Evolutionary conservation across 2,113 vertebrate species (phyloP), one percentile per base, ranked within the genome.

Genomic region (Sarotherodon lohbergeri): DNA sequence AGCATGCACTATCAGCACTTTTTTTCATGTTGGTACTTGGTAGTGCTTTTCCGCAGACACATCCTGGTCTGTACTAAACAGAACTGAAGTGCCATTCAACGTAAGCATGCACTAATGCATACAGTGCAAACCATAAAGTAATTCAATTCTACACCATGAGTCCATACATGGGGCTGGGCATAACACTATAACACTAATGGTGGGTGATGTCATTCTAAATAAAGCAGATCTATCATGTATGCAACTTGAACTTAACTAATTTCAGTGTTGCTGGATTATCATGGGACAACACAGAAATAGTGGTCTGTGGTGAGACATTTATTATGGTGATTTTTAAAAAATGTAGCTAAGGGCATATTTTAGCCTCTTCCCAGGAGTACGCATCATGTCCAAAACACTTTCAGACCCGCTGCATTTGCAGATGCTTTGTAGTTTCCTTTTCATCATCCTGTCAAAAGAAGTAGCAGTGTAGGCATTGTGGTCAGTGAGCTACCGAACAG

Each of bases 131-230:
- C 85, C 79, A 86, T 91, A 46, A 50, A 61, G 82, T 93, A 93
- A 93, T 90, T 93, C 16, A 92, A 85, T 92, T 82, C 82, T 80
- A 32, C 81, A 87, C 41, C 71, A 34, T 43, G 85, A 94, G 59
- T 80, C 85, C 57, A 86, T 81, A 71, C 85, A 71, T 63, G 81
- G 83, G 90, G 73, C 79, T 88, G 89, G 83, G 90, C 91, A 90
- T 84, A 93, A 85, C 89, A 86, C 92, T 81, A 88, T 86, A 93
- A 86, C 92, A 87, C 92, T 91, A 91, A 92, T 93, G 90, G 78
- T 32, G 48, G 88, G 54, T 92, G 92, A 94, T 92, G 93, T 94
- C 90, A 92, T 86, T 34, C 61, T 84, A 84, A 83, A 80, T 91
- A 57, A 81, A 85, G 85, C 7, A 27, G 83, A 92, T 78, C 73